These are phyloP conservation scores for Hemitrygon akajei DNA, from an alignment of 2,797 vertebrate species.

Conservation along the genomic window DNA sequence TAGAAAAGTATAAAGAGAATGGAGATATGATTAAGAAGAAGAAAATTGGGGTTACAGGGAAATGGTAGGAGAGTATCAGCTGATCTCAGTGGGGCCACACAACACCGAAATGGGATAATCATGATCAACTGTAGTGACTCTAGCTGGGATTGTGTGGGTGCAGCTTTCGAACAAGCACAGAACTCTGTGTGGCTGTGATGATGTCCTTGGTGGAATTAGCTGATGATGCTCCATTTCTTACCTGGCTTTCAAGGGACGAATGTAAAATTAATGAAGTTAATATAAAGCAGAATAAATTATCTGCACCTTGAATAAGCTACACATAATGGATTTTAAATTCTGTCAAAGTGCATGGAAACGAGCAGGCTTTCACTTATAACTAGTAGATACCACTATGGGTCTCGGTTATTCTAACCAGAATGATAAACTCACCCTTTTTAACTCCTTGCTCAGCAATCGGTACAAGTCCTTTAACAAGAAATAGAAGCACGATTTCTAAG, in stretches of 20 bases:
- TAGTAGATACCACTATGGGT: neutral
- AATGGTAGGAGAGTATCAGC: neutral
- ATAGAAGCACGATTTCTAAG: neutral
- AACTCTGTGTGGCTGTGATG: neutral
- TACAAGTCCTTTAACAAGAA: slow-evolving; percentile 13
- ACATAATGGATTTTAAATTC: neutral
- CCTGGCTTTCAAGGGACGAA: neutral
- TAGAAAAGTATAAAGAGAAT: neutral
- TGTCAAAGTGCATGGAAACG: neutral
- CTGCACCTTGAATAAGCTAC: neutral
- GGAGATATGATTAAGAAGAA: neutral
- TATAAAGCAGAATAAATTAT: neutral
- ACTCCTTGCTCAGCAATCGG: neutral
- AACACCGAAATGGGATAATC: neutral
- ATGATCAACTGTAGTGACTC: neutral
- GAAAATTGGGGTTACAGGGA: neutral
- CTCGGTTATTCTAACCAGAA: neutral
- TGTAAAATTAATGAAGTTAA: neutral
- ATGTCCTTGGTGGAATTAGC: neutral
- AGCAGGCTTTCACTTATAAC: neutral
- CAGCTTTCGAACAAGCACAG: neutral
- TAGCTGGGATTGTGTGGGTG: neutral
- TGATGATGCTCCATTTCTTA: neutral
- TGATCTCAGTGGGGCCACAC: neutral
- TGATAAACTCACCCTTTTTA: slow-evolving; percentile 9